Evolutionary conservation across 2,113 vertebrate species (phyloP).

Genomic region (Rattus rattus): DNA sequence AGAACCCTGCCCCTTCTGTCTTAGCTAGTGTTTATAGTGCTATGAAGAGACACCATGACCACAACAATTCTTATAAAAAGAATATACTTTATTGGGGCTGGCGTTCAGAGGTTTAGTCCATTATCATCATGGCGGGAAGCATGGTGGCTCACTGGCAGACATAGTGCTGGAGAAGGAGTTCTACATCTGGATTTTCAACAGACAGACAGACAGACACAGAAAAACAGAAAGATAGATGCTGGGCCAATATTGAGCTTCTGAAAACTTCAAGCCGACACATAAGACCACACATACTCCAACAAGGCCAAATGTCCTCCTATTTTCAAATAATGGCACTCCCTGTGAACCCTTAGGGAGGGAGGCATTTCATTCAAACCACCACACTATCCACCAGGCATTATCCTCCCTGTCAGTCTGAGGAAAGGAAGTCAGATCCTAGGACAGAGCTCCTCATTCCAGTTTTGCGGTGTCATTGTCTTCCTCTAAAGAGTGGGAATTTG

Average conservation of each 20-base stretch:
- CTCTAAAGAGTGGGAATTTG: background rate
- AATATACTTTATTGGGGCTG: background rate
- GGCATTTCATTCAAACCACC: background rate
- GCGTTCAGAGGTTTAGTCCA: background rate
- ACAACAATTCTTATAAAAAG: background rate
- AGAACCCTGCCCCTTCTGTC: background rate
- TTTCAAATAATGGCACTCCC: background rate
- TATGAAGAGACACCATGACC: background rate
- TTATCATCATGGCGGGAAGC: background rate
- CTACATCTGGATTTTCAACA: background rate
- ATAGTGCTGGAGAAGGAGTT: background rate
- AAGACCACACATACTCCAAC: background rate
- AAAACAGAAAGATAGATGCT: background rate
- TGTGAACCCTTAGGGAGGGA: background rate
- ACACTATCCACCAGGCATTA: background rate
- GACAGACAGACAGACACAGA: background rate
- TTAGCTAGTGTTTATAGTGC: background rate
- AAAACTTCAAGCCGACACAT: background rate
- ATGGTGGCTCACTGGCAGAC: background rate
- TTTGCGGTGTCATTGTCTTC: background rate
- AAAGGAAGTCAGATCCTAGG: background rate
- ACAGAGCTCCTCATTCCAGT: background rate
- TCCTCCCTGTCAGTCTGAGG: background rate
- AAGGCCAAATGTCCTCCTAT: background rate
- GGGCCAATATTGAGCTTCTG: background rate